Percentiles rank a stretch among this genome's conserved stretches.
Conservation (phyloP, 2,888 invertebrate genomes). For the Acronicta alni region DNA sequence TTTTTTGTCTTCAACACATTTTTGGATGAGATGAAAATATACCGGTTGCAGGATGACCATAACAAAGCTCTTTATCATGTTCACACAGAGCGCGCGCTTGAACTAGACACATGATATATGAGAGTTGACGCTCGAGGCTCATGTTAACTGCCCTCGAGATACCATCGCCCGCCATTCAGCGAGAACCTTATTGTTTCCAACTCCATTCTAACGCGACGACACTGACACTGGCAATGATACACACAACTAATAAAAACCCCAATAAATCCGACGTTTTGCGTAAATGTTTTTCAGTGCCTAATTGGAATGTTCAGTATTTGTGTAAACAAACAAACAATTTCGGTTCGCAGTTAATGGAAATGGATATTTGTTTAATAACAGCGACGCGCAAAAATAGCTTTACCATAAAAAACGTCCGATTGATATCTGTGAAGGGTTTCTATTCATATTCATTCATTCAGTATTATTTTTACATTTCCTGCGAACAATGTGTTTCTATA, state of each 20-base stretch:
- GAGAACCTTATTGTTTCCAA: constrained; percentile 68
- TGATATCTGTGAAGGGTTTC: constrained; percentile 46
- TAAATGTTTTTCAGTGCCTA: constrained; percentile 60
- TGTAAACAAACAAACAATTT: constrained; percentile 67
- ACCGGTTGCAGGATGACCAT: constrained; percentile 74
- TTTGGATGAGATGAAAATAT: constrained; percentile 39
- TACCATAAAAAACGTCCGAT: constrained; percentile 50
- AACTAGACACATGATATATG: constrained; percentile 61
- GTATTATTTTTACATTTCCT: constrained; percentile 43
- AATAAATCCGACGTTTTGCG: constrained; percentile 52
- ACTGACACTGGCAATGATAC: constrained; percentile 71
- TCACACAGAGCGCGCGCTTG: constrained; percentile 50
- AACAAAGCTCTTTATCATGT: constrained; percentile 71
- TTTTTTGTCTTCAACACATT: constrained; percentile 4
- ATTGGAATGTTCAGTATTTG: constrained; percentile 55
- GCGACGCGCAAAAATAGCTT: constrained; percentile 34
- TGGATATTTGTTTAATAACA: constrained; percentile 45
- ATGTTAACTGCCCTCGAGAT: constrained; percentile 60
- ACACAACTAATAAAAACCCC: constrained; percentile 43
- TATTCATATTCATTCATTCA: no score
- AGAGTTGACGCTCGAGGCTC: constrained; percentile 47
- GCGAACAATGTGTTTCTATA: constrained; percentile 34
- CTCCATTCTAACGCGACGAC: constrained; percentile 54
- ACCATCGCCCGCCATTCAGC: constrained; percentile 66
- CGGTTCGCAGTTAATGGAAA: constrained; percentile 16